Evolutionary conservation across 2,797 vertebrate species (phyloP), one percentile per base, ranked within the genome.

Genomic region (Alexandromys oeconomus): DNA sequence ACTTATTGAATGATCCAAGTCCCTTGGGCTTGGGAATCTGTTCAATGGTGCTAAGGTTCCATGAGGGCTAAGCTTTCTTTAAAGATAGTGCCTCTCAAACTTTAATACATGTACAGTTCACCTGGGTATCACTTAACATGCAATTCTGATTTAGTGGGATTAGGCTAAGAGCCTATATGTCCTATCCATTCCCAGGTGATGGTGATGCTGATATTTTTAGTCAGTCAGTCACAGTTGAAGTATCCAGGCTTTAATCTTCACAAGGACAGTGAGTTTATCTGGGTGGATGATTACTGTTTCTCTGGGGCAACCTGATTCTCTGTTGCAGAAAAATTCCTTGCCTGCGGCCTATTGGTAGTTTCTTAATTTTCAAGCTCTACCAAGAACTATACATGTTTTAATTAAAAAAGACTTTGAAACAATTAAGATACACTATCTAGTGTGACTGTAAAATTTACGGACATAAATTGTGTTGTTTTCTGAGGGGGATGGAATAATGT

Each of bases 391-490:
- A 65, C 77, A 76, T 96, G 61, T 96, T 97, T 97, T 97, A 96
- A 97, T 97, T 96, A 6, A 94, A 97, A 97, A 96, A 93, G 76
- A 95, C 57, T 77, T 29, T 23, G 85, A 97, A 93, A 95, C 77
- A 97, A 95, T 97, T 95, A 97, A 97, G 82, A 96, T 94, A 97
- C n/a, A 93, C 31, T 61, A 89, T 95, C 59, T 94, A 88, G 43
- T 82, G 78, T 31, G 51, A 87, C 80, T 95, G 87, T 96, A 97
- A 97, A 96, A 89, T 96, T 95, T 71, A 96, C 37, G 69, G 67
- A 82, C 93, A 12, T 96, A 96, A 96, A 93, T 78, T 96, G 54
- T 96, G 69, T 59, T 93, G 69, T 40, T 97, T 94, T 93, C 92
- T 90, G 37, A 94, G 59, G 87, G 76, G 73, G 37, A 93, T 88